Conservation (phyloP, 2,888 invertebrate genomes). For the Andrena haemorrhoa region DNA sequence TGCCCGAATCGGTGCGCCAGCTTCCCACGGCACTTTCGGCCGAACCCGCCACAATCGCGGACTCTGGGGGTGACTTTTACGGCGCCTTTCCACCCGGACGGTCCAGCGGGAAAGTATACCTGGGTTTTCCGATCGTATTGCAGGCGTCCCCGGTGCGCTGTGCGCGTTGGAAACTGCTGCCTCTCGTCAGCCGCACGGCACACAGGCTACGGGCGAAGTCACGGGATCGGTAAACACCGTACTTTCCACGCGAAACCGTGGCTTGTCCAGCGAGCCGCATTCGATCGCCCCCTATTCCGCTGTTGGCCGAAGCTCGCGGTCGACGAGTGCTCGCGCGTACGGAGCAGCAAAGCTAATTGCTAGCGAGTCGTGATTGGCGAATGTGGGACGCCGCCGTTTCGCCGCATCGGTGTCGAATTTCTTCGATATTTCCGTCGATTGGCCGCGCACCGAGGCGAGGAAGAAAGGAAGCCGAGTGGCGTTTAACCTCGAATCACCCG, state of each 20-base stretch:
- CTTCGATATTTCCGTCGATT: not conserved
- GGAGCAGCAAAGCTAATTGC: not conserved
- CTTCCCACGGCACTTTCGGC: too few relatives aligned
- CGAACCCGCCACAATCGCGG: too few relatives aligned
- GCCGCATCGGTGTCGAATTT: not conserved
- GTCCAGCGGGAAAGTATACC: too few relatives aligned
- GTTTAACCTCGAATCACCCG: conserved; percentile 24
- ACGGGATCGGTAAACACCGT: conserved; percentile 28
- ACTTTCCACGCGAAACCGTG: conserved; percentile 23
- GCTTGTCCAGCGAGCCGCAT: conserved; percentile 8
- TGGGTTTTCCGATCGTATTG: too few relatives aligned
- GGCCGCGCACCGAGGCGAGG: not conserved
- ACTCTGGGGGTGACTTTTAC: too few relatives aligned
- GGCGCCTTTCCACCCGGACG: too few relatives aligned
- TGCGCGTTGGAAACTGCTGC: too few relatives aligned
- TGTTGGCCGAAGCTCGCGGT: not conserved
- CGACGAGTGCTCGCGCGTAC: not conserved
- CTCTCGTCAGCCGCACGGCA: not conserved
- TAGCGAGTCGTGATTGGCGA: not conserved
- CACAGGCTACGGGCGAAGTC: conserved; percentile 1
- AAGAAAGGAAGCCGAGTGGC: conserved; percentile 10
- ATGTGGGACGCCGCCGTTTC: not conserved
- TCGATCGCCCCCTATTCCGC: not conserved
- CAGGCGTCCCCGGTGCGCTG: too few relatives aligned
- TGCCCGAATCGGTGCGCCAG: too few relatives aligned